Percentiles rank a stretch among this genome's conserved stretches.
phyloP scores from a whole-genome alignment of 2,797 vertebrate genomes.

The Labeo calbasu region DNA sequence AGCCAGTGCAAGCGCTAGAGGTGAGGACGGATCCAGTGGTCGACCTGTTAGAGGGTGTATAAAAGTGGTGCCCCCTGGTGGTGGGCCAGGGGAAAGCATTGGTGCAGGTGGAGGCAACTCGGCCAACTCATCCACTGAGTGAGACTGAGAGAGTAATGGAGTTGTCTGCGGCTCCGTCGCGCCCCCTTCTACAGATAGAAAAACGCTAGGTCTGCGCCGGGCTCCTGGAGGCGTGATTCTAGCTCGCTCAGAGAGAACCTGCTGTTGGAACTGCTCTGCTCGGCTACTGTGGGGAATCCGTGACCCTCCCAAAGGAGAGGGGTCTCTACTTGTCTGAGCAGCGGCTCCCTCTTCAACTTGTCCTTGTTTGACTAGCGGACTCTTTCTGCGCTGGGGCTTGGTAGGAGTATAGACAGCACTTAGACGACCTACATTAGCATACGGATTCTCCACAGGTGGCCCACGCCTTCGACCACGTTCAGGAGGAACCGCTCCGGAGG shows the following conservation, averaged over 20 bases:
- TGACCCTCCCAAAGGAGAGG: conserved; percentile 68
- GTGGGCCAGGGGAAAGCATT: conserved; percentile 87
- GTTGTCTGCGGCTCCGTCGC: conserved; percentile 83
- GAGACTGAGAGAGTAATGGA: conserved; percentile 91
- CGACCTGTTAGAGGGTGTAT: conserved; percentile 96
- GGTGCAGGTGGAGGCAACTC: conserved; percentile 90
- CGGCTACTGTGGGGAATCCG: conserved; percentile 83
- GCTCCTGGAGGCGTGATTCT: conserved; percentile 76
- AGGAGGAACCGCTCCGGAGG: conserved; percentile 77
- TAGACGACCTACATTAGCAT: conserved; percentile 93
- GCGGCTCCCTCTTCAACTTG: conserved; percentile 91
- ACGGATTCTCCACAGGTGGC: conserved; percentile 90
- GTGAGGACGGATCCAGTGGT: conserved; percentile 94
- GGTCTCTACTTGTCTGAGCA: conserved; percentile 59
- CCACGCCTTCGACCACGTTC: conserved; percentile 76
- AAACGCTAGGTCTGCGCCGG: conserved; percentile 88
- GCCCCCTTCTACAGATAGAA: conserved; percentile 94
- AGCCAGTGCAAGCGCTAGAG: conserved; percentile 94
- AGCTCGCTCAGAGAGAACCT: conserved; percentile 80
- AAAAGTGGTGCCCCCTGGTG: conserved; percentile 89
- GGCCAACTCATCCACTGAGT: conserved; percentile 93
- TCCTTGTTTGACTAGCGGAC: conserved; percentile 93
- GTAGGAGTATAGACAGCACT: conserved; percentile 87
- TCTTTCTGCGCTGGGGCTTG: conserved; percentile 96
- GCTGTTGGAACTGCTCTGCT: conserved; percentile 86